Evolutionary conservation across 1,140 invertebrate genomes (phyloP), one percentile per base, ranked within the genome.

Genomic region (Pseudomyrmex concolor): DNA sequence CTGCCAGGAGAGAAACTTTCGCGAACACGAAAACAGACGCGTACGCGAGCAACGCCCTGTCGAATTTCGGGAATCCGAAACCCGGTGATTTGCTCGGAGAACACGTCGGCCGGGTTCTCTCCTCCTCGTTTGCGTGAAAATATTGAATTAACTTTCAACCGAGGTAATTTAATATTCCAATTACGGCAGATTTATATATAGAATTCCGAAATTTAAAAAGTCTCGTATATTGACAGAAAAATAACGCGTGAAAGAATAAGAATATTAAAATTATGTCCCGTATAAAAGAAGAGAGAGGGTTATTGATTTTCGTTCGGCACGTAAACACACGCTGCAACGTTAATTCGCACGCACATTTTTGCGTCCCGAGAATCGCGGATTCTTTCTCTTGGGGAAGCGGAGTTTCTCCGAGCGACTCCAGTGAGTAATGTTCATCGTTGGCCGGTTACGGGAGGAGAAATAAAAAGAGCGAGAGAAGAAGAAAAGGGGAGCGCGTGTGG

Each of bases 351-450:
- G 2, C 34, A 13, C 34, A 43, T 64, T 17, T n/a, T 2, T 25
- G 34, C n/a, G 34, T n/a, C 59, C 59, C 1, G 71, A 80, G 60
- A 80, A 70, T 70, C 19, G 48, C n/a, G 12, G 43, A 59, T 78
- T 59, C 51, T 78, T 34, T 34, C 66, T 77, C 43, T 55, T 8
- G 9, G 43, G 34, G 34, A 57, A 85, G 68, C 59, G 77, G 72
- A 88, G 86, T 88, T 88, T 88, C 83, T 83, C 86, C 71, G 48
- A 62, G 70, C 77, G 55, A 57, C 67, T 50, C 60, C 54, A 43
- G 78, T 84, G 87, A 89, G 73, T 88, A 86, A 88, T 84, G 84
- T 85, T 55, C 71, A n/a, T 72, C 67, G 76, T 77, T 84, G 84
- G 74, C 68, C 59, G 57, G 86, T 68, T 84, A 63, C 76, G 55